These are phyloP conservation scores for Neolamprologus devosi DNA, from an alignment of 2,113 vertebrate species.

Conservation along the genomic window DNA sequence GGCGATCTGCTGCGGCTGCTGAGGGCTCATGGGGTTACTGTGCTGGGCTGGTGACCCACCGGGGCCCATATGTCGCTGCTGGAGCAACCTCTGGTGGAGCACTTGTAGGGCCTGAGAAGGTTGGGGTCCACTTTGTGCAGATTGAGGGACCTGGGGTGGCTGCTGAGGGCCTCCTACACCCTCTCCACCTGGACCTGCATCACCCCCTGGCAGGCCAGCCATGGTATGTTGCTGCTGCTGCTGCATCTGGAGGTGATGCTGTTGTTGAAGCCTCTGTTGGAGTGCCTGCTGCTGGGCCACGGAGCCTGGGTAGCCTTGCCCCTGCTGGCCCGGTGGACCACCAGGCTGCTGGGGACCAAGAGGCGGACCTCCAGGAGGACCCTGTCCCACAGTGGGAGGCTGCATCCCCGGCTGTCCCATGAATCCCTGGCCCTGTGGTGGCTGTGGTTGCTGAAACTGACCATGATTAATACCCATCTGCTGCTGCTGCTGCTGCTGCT, in stretches of 20 bases:
- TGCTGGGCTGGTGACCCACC: conserved; percentile 81
- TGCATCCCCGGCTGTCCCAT: conserved; percentile 74
- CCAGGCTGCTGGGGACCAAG: conserved; percentile 50
- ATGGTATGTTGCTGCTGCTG: conserved; percentile 69
- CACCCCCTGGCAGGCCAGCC: conserved; percentile 49
- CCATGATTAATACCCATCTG: conserved; percentile 81
- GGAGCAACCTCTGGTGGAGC: conserved; percentile 84
- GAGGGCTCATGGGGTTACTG: conserved; percentile 83
- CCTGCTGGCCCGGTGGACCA: conserved; percentile 81
- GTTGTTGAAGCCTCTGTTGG: conserved; percentile 71
- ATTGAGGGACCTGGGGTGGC: conserved; percentile 70
- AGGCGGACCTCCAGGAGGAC: conserved; percentile 70
- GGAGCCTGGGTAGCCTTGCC: conserved; percentile 69
- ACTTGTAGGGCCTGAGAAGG: conserved; percentile 75
- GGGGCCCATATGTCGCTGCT: conserved; percentile 67
- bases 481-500: conserved; percentile 79
- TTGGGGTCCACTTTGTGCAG: conserved; percentile 50
- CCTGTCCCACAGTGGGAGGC: conserved; percentile 73
- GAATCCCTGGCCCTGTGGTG: conserved; percentile 81
- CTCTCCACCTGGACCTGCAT: conserved; percentile 61
- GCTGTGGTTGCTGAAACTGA: conserved; percentile 87
- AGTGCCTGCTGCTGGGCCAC: conserved; percentile 70
- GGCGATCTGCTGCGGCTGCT: conserved; percentile 83
- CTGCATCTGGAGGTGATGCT: conserved; percentile 67
- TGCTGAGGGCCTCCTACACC: conserved; percentile 81